Percentiles rank a stretch among this genome's conserved stretches.
Evolutionary conservation across 1,140 invertebrate species (phyloP).

Genomic region (Anthonomus grandis): DNA sequence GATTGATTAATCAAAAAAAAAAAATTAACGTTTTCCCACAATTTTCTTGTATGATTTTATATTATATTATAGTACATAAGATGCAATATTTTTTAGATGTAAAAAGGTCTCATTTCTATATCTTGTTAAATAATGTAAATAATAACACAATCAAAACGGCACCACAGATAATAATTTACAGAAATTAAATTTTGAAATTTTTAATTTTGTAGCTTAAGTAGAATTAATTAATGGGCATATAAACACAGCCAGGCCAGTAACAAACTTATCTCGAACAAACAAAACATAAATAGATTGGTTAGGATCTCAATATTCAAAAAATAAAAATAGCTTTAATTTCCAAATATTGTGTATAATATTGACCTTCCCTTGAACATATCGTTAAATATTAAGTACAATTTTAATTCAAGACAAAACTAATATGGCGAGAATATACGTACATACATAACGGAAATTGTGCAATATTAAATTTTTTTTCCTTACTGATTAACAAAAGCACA

Average conservation of each 20-base stretch:
- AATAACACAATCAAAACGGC: conserved; percentile 22
- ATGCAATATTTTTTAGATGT: conserved; percentile 24
- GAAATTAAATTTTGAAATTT: conserved; percentile 27
- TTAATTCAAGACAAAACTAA: no score
- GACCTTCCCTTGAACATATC: conserved; percentile 25
- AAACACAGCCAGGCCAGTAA: conserved; percentile 18
- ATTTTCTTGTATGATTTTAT: conserved; percentile 3
- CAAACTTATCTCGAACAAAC: not conserved
- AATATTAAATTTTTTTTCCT: conserved; percentile 31
- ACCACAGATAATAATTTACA: conserved; percentile 17
- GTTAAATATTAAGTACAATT: conserved; percentile 21
- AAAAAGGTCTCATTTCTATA: conserved; percentile 14
- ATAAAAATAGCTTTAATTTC: conserved; percentile 28
- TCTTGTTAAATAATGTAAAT: conserved; percentile 34
- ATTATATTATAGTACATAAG: no score
- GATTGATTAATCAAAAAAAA: no score
- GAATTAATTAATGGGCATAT: not conserved
- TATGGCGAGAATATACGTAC: no score
- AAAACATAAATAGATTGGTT: conserved; percentile 10
- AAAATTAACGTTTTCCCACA: no score
- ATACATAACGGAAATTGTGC: conserved; percentile 6
- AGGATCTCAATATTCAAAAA: conserved; percentile 14
- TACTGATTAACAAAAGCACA: no score
- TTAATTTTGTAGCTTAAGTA: no score
- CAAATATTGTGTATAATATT: conserved; percentile 24